Conservation (phyloP, 2,113 vertebrate species). For the Andinoacara biseriatus region DNA sequence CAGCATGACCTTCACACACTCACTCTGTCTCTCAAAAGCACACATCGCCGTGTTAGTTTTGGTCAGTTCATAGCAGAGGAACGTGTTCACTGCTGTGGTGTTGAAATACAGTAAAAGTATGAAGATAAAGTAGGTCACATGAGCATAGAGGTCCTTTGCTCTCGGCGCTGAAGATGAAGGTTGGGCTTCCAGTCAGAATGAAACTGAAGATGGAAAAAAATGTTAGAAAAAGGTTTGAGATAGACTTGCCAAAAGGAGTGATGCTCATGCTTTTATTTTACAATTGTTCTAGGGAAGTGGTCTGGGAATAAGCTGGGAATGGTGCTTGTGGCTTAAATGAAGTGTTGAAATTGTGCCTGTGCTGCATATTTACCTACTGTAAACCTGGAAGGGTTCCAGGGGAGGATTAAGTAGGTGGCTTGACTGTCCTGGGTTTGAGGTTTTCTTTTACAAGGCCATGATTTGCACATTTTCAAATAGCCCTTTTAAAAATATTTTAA, state of each 20-base stretch:
- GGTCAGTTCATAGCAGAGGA: constrained; percentile 32
- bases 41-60: constrained; percentile 47
- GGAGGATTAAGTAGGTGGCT: neutral
- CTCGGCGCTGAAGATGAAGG: constrained; percentile 39
- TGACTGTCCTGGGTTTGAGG: neutral
- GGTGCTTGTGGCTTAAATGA: constrained; percentile 41
- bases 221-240: constrained; percentile 20
- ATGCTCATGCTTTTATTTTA: constrained; percentile 35
- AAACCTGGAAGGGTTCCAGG: constrained; percentile 6
- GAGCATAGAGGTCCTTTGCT: constrained; percentile 18
- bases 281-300: constrained; percentile 50
- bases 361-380: constrained; percentile 26
- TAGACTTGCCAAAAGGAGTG: constrained; percentile 11
- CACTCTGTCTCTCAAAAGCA: constrained; percentile 31
- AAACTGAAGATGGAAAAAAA: constrained; percentile 40
- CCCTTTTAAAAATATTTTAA: too few relatives aligned
- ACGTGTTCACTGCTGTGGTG: constrained; percentile 23
- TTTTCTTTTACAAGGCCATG: too few relatives aligned
- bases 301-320: constrained; percentile 38
- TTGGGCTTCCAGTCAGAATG: constrained; percentile 48
- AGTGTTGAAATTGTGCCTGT: constrained; percentile 27
- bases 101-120: constrained; percentile 48
- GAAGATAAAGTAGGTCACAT: constrained; percentile 31
- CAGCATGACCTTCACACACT: constrained; percentile 48
- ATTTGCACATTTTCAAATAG: too few relatives aligned